Conservation (phyloP, 2,888 invertebrate genomes). For the Punctoribates punctum region DNA sequence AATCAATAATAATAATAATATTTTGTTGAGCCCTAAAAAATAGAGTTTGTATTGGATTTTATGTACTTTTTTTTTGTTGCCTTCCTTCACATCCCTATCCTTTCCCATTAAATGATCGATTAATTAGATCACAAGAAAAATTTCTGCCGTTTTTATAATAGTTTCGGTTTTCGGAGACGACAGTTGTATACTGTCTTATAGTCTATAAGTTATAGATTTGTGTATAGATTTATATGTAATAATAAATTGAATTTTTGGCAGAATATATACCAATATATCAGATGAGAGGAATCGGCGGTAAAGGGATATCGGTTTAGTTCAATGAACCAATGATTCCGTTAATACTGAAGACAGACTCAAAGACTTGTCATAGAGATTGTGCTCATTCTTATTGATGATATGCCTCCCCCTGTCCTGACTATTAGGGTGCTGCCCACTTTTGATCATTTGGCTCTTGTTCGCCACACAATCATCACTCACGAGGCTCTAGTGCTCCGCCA, state of each 20-base stretch:
- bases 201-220: background rate
- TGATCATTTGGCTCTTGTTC: background rate
- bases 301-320: slow-evolving; percentile 27
- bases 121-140: no score
- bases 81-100: no score
- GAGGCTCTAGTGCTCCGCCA: background rate
- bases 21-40: background rate
- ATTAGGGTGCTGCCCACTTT: slow-evolving; percentile 7
- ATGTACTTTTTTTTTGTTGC: background rate
- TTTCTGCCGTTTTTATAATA: no score
- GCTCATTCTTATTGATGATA: slow-evolving; percentile 30
- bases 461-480: slow-evolving; percentile 10
- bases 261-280: background rate
- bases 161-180: background rate
- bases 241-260: slow-evolving; percentile 19
- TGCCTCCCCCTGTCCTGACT: slow-evolving; percentile 23
- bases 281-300: background rate
- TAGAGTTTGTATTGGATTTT: background rate
- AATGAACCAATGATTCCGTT: slow-evolving; percentile 26
- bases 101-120: no score
- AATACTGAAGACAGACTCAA: background rate
- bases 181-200: background rate
- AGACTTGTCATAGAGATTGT: slow-evolving; percentile 9
- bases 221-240: background rate
- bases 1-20: no score